A percentile compares a stretch with the other conserved stretches of the same genome.
These are phyloP conservation scores for Griposia aprilina DNA, from an alignment of 2,888 invertebrate species.

Conservation along the genomic window DNA sequence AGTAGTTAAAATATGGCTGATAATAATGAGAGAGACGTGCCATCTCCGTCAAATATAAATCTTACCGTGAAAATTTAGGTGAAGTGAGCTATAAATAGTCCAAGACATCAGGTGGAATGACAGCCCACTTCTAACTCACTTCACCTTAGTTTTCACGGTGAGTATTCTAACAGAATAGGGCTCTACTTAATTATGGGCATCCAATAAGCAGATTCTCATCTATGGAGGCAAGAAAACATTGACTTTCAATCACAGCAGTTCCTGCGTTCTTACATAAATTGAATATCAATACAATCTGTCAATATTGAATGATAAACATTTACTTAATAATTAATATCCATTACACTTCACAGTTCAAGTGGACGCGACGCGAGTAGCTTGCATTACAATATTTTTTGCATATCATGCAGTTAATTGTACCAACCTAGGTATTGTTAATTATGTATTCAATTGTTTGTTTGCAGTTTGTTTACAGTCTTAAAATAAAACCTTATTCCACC, in stretches of 20 bases:
- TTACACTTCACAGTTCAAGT: not conserved
- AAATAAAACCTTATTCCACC: not conserved
- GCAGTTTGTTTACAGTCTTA: not conserved
- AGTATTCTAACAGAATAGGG: too few species aligned
- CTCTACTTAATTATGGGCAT: not conserved
- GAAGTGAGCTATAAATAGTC: too few species aligned
- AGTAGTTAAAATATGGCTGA: too few species aligned
- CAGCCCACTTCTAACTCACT: too few species aligned
- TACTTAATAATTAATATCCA: not conserved
- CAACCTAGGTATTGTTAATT: not conserved
- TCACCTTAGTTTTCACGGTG: too few species aligned
- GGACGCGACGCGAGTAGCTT: not conserved
- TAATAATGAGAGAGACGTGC: too few species aligned
- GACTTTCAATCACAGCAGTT: not conserved
- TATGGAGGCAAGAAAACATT: not conserved
- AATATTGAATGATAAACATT: not conserved
- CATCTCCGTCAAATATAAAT: too few species aligned
- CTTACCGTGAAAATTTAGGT: too few species aligned
- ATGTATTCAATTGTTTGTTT: not conserved
- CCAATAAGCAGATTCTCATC: too few species aligned
- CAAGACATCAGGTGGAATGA: too few species aligned
- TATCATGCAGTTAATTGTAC: slow-evolving; percentile 10
- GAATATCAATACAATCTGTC: slow-evolving; percentile 9
- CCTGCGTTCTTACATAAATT: not conserved
- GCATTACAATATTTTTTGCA: slow-evolving; percentile 13